Conservation (phyloP, 2,797 vertebrate genomes). For the Mastacembelus armatus region DNA sequence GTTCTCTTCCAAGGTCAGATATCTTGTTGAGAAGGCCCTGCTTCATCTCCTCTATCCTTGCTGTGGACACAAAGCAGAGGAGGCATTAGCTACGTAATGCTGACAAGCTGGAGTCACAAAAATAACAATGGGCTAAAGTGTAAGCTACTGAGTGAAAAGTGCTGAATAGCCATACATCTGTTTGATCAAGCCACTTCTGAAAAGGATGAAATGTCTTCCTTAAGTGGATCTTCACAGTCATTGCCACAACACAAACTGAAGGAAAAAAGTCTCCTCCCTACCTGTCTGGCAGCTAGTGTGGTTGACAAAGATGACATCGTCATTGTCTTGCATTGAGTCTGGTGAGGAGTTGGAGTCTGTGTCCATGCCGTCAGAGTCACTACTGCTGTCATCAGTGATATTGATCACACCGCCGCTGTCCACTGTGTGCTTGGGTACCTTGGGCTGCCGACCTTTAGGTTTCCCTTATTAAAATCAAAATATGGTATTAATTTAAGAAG, state of each 20-base stretch:
- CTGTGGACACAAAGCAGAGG: constrained; percentile 61
- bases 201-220: not conserved
- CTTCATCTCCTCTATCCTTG: constrained; percentile 91
- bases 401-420: constrained; percentile 87
- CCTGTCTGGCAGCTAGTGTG: constrained; percentile 83
- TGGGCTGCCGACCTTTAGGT: constrained; percentile 84
- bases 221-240: not conserved
- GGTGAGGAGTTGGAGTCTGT: constrained; percentile 97
- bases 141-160: not conserved
- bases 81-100: constrained; percentile 4
- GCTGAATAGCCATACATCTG: constrained; percentile 15
- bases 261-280: constrained; percentile 29
- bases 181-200: not conserved
- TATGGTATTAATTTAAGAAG: not conserved
- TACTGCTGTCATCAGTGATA: constrained; percentile 96
- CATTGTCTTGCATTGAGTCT: constrained; percentile 92
- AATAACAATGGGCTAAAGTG: not conserved
- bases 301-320: constrained; percentile 93
- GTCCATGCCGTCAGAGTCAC: constrained; percentile 93
- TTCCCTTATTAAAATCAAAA: constrained; percentile 81
- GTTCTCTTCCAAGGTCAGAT: constrained; percentile 90
- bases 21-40: constrained; percentile 92
- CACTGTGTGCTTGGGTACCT: constrained; percentile 80
- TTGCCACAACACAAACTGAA: not conserved
- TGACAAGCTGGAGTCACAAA: constrained; percentile 14